These are phyloP conservation scores for Peromyscus maniculatus DNA, from an alignment of 2,113 vertebrate genomes.

Conservation along the genomic window DNA sequence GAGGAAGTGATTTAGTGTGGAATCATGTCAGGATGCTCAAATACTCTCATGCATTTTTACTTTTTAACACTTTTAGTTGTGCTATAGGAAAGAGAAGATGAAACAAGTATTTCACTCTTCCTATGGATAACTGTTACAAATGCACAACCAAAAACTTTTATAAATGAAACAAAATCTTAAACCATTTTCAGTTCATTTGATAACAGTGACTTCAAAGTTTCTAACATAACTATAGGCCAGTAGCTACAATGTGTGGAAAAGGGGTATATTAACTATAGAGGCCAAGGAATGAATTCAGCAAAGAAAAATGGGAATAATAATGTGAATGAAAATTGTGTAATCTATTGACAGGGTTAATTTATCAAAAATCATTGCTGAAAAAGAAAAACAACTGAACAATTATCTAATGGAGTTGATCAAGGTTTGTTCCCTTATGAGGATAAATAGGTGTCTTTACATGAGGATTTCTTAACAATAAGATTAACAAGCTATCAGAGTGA, in stretches of 20 bases:
- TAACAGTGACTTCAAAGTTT: neutral
- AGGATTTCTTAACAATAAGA: neutral
- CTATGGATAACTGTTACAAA: neutral
- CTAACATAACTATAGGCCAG: neutral
- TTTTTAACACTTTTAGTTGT: neutral
- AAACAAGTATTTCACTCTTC: neutral
- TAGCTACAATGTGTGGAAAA: neutral
- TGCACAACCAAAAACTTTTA: neutral
- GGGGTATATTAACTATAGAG: neutral
- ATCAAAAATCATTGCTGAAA: slow-evolving; percentile 34
- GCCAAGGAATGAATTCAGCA: neutral
- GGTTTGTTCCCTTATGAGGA: slow-evolving; percentile 27
- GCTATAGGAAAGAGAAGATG: neutral
- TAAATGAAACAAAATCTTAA: slow-evolving; percentile 35
- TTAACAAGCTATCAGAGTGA: neutral
- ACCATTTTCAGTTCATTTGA: slow-evolving; percentile 1
- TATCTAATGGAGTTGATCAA: slow-evolving; percentile 11
- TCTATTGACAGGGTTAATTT: slow-evolving; percentile 11
- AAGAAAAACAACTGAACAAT: slow-evolving; percentile 48
- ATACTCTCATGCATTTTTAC: neutral
- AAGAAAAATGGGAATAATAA: neutral
- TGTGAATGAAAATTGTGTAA: neutral
- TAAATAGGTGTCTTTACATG: slow-evolving; percentile 26
- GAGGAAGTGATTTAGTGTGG: neutral
- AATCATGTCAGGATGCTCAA: slow-evolving; percentile 7